Evolutionary conservation across 2,888 invertebrate genomes (phyloP).

Genomic region (Perithous albicinctus): DNA sequence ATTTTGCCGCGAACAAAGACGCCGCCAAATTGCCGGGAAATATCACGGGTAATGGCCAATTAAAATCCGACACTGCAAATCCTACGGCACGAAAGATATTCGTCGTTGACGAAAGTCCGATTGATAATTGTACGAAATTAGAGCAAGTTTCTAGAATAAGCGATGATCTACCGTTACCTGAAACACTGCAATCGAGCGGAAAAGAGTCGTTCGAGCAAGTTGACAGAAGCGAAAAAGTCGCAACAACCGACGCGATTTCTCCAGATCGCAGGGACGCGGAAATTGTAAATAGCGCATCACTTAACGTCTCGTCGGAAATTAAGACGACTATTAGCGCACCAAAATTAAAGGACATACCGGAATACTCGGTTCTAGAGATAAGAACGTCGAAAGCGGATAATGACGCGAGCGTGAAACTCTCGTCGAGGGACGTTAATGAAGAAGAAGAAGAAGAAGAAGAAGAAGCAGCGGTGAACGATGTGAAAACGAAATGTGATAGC

Average conservation of each 20-base stretch:
- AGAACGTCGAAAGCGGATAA: conserved; percentile 55
- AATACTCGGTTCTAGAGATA: conserved; percentile 75
- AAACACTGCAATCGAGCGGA: conserved; percentile 72
- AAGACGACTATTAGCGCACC: conserved; percentile 72
- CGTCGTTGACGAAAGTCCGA: neutral
- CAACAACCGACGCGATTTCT: neutral
- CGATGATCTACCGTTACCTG: conserved; percentile 74
- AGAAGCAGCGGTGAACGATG: conserved; percentile 31
- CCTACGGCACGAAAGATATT: neutral
- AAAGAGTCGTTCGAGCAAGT: conserved; percentile 64
- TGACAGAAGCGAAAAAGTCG: conserved; percentile 51
- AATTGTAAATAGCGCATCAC: conserved; percentile 68
- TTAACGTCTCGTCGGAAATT: conserved; percentile 62
- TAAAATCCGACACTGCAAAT: neutral
- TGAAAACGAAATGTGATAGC: conserved; percentile 77
- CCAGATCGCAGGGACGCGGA: conserved; percentile 60
- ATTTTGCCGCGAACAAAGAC: conserved; percentile 10
- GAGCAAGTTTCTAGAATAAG: conserved; percentile 63
- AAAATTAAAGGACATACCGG: conserved; percentile 75
- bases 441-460: neutral
- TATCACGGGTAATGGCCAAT: neutral
- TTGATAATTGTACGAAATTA: conserved; percentile 1
- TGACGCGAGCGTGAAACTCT: conserved; percentile 24
- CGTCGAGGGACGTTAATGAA: conserved; percentile 20
- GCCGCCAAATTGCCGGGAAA: neutral